Base-by-base conservation (phyloP, 2,888 invertebrate species). In the Pterostichus madidus region DNA sequence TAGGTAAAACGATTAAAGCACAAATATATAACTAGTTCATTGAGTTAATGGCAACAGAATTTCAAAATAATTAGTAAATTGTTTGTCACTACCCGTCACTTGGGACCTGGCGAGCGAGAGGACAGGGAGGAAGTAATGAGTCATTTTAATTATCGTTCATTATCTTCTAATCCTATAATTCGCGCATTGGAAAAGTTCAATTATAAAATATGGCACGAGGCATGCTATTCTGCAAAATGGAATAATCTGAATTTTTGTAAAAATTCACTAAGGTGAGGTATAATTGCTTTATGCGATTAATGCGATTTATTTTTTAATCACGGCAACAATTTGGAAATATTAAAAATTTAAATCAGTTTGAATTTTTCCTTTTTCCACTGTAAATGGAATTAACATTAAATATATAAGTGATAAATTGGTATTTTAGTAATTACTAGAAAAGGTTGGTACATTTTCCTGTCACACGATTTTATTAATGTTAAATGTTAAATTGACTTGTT, bases 11-110 rank as follows among this genome's bases (percentile, higher is more conserved):
- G 59, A 59, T 59, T 59, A 56, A 6, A 24, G 7, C 31, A 24
- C 17, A 53, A 17, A 53, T 24, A 31, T 59, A 59, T 59, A 59
- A 24, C 59, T 59, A 31, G 56, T 59, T 59, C 68, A 68, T 39
- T 68, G 11, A 5, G 44, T 68, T 68, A 68, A 44, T 68, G 68
- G 59, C n/a, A 10, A 15, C 39, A 68, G 68, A 39, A 68, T 68
- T 68, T 68, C 68, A 68, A 68, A 68, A 68, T 68, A 68, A 68
- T 68, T 68, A 68, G 68, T 59, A 68, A 68, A 68, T 68, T 68
- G 35, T 68, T 15, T 68, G 68, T 68, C 44, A 68, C 32, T 68
- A 8, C 11, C 15, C 11, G 17, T 59, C 59, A 24, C 59, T 10
- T 2, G 59, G 59, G 59, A 59, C 17, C 8, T 8, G 13, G 39